Base-by-base conservation (phyloP, 2,888 invertebrate genomes). In the Lepidocyrtoides sp. region DNA sequence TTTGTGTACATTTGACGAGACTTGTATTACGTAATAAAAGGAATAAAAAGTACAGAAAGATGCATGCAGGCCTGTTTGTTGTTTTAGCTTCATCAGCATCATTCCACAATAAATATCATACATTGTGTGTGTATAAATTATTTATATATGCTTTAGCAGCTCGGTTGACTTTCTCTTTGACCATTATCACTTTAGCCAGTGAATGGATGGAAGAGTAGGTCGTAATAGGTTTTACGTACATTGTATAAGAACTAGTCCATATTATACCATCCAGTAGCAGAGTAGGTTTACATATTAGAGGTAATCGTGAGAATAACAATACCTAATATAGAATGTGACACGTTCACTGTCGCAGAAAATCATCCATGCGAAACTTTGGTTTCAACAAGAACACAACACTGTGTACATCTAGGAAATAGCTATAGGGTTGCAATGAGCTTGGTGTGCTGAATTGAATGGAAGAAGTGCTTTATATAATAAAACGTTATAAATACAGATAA, bases 1-100 rank as follows among this genome's bases (percentile, higher is more conserved):
- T 72, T n/a, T 72, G 17, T 20, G 72, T 41, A 72, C 17, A 36
- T 72, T 44, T 72, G 41, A 72, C 12, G 72, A 72, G 44, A 41
- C 20, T n/a, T 20, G 72, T 72, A 69, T 36, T 69, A 44, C 44
- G 41, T 26, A 72, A 72, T 41, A 72, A 72, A 72, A 41, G 44
- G 41, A 44, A 72, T 72, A 72, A 72, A 72, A 72, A 44, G 12
- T 48, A 10, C 48, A 72, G n/a, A 41, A 72, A 44, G 20, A 41
- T 44, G 17, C 20, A 44, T 72, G 41, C 41, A 20, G 20, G 44
- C 23, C 17, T 72, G 7, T 41, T 72, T 72, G 41, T 66, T 72
- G 44, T 72, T 72, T 44, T 44, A 23, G 41, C 69, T 20, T 0
- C 63, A 63, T 26, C 26, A 57, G n/a, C 57, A 57, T n/a, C 14